Base-by-base conservation (phyloP, 2,888 invertebrate genomes). In the Zeuzera pyrina region DNA sequence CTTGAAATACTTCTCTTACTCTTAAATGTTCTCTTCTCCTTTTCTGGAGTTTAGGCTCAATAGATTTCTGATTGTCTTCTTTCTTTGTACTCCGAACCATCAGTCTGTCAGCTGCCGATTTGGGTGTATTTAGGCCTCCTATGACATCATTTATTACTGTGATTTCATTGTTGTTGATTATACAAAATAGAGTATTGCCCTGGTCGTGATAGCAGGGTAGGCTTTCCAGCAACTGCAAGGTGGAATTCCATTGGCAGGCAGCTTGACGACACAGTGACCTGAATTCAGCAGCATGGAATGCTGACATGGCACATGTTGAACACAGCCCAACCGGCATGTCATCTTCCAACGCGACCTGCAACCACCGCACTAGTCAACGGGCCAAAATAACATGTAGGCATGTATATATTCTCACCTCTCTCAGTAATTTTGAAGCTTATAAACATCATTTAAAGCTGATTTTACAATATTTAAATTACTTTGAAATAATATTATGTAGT, bases 311-410 rank as follows among this genome's bases (percentile, higher is more conserved):
- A 57, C 79, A 81, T 30, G 47, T 11, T 6, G 60, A 41, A 56
- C 78, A 79, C 31, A 79, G 55, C 34, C 64, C 64, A n/a, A 55
- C 36, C 3, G 81, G 79, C 49, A 78, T 60, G 43, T 55, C 65
- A 29, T 57, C 67, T 15, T 67, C 65, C 43, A 50, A 38, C 51
- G 16, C 52, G 54, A 79, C 70, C 81, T 79, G 79, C 55, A 79
- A 78, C 66, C 70, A 78, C 60, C 55, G 50, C 34, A 59, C 60
- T 49, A 54, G 50, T 81, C 68, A 79, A 70, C 55, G 46, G 56
- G 64, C 68, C 74, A 70, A 45, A 46, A n/a, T n/a, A n/a, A n/a
- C n/a, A n/a, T n/a, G n/a, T n/a, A n/a, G n/a, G 42, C 33, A n/a
- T n/a, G n/a, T n/a, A n/a, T n/a, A n/a, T n/a, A n/a, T n/a, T n/a